Percentiles rank a stretch among this genome's conserved stretches.
Conservation (phyloP, 2,797 vertebrate genomes). For the Gallinago nigripennis region DNA sequence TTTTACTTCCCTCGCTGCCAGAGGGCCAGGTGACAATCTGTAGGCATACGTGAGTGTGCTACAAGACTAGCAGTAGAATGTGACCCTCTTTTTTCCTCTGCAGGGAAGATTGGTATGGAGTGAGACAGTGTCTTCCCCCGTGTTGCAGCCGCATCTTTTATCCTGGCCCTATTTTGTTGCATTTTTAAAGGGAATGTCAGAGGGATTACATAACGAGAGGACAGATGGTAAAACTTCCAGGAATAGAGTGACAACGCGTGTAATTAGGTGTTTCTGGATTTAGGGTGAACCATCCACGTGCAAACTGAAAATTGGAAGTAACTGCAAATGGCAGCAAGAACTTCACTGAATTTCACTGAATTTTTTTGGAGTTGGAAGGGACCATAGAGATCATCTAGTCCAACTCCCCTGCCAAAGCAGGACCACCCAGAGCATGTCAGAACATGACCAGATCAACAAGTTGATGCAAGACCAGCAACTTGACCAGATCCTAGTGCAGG, state of each 20-base stretch:
- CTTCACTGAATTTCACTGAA: too few species aligned
- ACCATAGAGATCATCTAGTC: too few species aligned
- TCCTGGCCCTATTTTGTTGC: not conserved
- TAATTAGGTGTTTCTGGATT: not conserved
- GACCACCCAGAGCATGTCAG: too few species aligned
- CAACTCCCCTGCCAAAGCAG: too few species aligned
- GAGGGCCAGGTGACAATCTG: not conserved
- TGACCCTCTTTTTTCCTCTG: not conserved
- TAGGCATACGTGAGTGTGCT: not conserved
- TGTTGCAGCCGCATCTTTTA: not conserved
- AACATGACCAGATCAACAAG: too few species aligned
- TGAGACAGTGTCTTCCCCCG: not conserved
- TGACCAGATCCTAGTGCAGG: not conserved
- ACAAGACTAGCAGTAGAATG: not conserved
- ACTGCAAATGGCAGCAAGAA: not conserved
- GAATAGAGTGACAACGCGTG: not conserved
- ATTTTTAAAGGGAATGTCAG: not conserved
- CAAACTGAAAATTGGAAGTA: not conserved
- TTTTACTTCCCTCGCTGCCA: not conserved
- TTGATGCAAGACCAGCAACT: too few species aligned
- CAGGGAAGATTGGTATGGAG: not conserved
- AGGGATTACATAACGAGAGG: not conserved
- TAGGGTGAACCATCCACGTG: not conserved
- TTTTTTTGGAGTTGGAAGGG: too few species aligned
- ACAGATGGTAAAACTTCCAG: not conserved